A percentile compares a stretch with the other conserved stretches of the same genome.
phyloP scores from a whole-genome alignment of 1,140 invertebrate species.

The Drosophila oshimai region DNA sequence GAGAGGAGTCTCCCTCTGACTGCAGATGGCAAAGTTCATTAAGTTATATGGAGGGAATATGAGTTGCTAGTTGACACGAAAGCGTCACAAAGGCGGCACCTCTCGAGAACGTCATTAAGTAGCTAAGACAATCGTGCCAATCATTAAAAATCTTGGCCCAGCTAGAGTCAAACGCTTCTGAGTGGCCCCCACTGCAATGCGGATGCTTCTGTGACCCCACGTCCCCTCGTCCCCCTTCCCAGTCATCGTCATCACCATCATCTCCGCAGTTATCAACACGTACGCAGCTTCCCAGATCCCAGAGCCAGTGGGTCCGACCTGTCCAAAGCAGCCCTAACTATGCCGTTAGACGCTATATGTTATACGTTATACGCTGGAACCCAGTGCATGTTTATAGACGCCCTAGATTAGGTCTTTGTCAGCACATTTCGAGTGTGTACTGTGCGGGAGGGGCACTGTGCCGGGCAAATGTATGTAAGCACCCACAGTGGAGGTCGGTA shows the following conservation, averaged over 20 bases:
- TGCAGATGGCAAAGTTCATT: conserved; percentile 68
- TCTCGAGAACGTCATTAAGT: conserved; percentile 73
- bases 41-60: conserved; percentile 41
- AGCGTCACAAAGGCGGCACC: conserved; percentile 46
- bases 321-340: conserved; percentile 70
- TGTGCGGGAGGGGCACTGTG: conserved; percentile 29
- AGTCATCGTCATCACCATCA: conserved; percentile 46
- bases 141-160: conserved; percentile 73
- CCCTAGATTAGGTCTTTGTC: conserved; percentile 81
- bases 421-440: conserved; percentile 72
- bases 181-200: conserved; percentile 60
- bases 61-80: conserved; percentile 69
- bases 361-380: conserved; percentile 7
- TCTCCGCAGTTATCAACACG: conserved; percentile 39
- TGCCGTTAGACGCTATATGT: conserved; percentile 53
- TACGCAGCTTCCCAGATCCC: conserved; percentile 20
- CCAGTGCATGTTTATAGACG: conserved; percentile 75
- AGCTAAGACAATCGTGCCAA: conserved; percentile 80
- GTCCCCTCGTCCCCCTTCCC: background rate
- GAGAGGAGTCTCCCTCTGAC: background rate
- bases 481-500: background rate
- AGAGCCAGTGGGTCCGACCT: conserved; percentile 52
- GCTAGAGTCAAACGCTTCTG: conserved; percentile 57
- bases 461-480: conserved; percentile 9
- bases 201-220: conserved; percentile 43